These are phyloP conservation scores for Cyaniris semiargus DNA, from an alignment of 2,888 invertebrate species.

Conservation along the genomic window DNA sequence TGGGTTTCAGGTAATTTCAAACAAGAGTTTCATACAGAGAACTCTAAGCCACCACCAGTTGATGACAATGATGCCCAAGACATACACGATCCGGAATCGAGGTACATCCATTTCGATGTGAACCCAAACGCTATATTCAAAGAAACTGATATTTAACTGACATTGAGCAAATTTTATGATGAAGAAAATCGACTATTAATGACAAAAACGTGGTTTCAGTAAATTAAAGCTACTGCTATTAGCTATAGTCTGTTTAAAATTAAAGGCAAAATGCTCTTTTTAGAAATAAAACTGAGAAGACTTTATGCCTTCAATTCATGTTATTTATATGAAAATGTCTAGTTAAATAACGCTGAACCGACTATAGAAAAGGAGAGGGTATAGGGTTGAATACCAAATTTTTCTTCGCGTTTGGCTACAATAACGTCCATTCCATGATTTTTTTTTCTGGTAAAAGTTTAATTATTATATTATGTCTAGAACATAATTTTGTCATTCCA, in stretches of 20 bases:
- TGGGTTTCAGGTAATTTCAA: constrained; percentile 65
- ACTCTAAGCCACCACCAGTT: constrained; percentile 54
- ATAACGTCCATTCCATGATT: background rate
- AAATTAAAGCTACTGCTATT: too few species aligned
- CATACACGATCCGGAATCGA: constrained; percentile 49
- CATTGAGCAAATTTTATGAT: background rate
- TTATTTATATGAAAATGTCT: too few species aligned
- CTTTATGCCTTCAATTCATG: too few species aligned
- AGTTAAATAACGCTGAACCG: too few species aligned
- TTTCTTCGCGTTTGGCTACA: background rate
- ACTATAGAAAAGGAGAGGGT: background rate
- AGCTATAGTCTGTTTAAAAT: too few species aligned
- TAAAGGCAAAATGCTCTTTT: too few species aligned
- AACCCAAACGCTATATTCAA: constrained; percentile 64
- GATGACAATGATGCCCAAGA: constrained; percentile 59
- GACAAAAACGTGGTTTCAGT: background rate
- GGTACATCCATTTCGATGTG: constrained; percentile 68
- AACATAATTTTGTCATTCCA: background rate
- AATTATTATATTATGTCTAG: background rate
- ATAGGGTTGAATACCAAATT: background rate
- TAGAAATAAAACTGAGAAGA: too few species aligned
- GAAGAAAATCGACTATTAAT: background rate
- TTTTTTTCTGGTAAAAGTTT: background rate
- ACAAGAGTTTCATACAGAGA: constrained; percentile 69
- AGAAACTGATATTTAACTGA: constrained; percentile 69